A percentile compares a stretch with the other conserved stretches of the same genome.
Evolutionary conservation across 1,140 invertebrate genomes (phyloP).

Genomic region (Amyelois transitella): DNA sequence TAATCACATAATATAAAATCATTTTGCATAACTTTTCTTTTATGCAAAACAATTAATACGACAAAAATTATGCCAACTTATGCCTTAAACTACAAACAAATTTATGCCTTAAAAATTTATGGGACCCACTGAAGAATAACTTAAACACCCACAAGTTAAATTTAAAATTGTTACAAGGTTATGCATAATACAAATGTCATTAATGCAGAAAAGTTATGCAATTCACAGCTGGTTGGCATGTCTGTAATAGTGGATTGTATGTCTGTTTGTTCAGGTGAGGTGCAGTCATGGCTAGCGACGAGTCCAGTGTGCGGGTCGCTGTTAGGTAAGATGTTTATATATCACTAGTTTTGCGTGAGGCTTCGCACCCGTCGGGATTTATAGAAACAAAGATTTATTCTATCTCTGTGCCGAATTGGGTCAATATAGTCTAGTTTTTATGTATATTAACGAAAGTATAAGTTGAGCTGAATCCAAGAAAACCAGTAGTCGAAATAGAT

Average conservation of each 20-base stretch:
- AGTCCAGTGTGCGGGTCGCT: constrained; percentile 64
- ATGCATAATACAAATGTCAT: neutral
- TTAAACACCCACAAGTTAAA: neutral
- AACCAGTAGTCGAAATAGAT: no score
- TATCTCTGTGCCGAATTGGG: no score
- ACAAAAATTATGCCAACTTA: no score
- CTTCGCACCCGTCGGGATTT: neutral
- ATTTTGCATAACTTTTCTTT: no score
- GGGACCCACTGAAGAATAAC: no score
- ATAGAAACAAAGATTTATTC: neutral
- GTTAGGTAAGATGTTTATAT: constrained; percentile 38
- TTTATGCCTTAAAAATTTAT: no score
- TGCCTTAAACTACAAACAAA: no score
- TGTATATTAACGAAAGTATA: no score
- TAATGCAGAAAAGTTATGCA: neutral
- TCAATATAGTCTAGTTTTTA: no score
- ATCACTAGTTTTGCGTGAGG: neutral
- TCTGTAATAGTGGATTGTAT: neutral
- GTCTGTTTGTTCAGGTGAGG: constrained; percentile 33
- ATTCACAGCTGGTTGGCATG: neutral
- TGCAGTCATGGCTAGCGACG: constrained; percentile 57
- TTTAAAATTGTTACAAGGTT: neutral
- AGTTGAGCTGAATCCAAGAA: no score
- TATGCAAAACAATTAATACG: no score
- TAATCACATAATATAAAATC: no score